phyloP scores from a whole-genome alignment of 2,797 vertebrate genomes.

The Myotis myotis region DNA sequence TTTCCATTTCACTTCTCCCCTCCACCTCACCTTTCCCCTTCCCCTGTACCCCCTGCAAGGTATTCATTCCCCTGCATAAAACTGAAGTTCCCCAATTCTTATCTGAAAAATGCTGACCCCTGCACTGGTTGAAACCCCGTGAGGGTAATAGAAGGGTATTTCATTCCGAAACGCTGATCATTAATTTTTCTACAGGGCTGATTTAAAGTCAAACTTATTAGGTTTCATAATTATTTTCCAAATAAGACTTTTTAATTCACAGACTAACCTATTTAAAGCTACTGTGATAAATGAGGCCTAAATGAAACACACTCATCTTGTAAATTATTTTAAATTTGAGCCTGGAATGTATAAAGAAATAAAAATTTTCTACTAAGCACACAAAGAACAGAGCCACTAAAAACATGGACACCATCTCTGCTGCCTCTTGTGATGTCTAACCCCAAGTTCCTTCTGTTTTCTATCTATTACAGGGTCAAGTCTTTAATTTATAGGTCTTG shows the following conservation, averaged over 20 bases:
- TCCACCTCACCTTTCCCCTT: neutral
- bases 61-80: neutral
- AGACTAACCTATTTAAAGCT: constrained; percentile 37
- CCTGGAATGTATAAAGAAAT: neutral
- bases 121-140: neutral
- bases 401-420: neutral
- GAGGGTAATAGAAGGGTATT: neutral
- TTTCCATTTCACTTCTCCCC: neutral
- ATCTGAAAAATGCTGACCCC: neutral
- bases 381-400: neutral
- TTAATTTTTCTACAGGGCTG: neutral
- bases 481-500: neutral
- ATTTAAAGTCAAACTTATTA: constrained; percentile 37
- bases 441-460: neutral
- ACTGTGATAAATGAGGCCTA: neutral
- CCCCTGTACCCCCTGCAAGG: neutral
- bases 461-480: neutral
- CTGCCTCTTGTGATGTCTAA: neutral
- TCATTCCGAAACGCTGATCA: neutral
- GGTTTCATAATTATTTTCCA: constrained; percentile 44
- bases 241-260: neutral
- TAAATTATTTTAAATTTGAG: constrained; percentile 49
- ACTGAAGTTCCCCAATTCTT: neutral
- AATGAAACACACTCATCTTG: neutral
- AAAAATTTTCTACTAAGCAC: neutral